Base-by-base conservation (phyloP, 2,888 invertebrate genomes). In the Dryobota labecula region DNA sequence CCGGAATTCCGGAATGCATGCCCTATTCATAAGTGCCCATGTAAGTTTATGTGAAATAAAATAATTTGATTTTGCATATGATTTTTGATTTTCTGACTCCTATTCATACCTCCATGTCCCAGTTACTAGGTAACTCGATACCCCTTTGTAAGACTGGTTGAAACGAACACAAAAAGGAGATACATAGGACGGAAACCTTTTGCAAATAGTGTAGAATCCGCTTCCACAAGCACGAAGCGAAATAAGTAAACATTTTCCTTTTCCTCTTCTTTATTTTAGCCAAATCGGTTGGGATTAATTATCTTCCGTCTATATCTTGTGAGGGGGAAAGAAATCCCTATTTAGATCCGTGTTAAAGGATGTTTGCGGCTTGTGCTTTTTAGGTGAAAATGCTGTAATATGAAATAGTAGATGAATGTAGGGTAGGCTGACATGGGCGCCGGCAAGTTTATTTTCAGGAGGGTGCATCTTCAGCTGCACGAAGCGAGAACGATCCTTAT, bases 271-370 rank as follows among this genome's bases (percentile, higher is more conserved):
- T 87, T 87, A 85, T 88, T 86, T 87, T 80, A 84, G 89, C 82
- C 73, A 87, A 89, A 89, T 86, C 88, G 88, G 84, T 78, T 85
- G 87, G 89, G 90, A 90, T 90, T 90, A 90, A 90, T 90, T 90
- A 90, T 88, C 86, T 86, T 54, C 70, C 77, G 74, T 76, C 81
- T 84, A 83, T 87, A 86, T 84, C 78, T 76, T 74, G 69, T 20
- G 51, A 65, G 72, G 78, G 76, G 69, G 70, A 76, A 8, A 60
- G 27, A 74, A 60, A 67, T 67, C 27, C 33, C 62, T 41, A 27
- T 63, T 30, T 27, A 2, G 30, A 24, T 4, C 13, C 13, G 41
- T 45, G 75, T 45, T 11, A 36, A n/a, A 30, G 60, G 38, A 53
- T 60, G 20, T 60, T 67, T 27, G 8, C 33, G 20, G 33, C 0